Evolutionary conservation across 92 coral and sea anemone species (phyloP), one percentile per base, ranked within the genome.

Genomic region (Umimayanthus kanabou): DNA sequence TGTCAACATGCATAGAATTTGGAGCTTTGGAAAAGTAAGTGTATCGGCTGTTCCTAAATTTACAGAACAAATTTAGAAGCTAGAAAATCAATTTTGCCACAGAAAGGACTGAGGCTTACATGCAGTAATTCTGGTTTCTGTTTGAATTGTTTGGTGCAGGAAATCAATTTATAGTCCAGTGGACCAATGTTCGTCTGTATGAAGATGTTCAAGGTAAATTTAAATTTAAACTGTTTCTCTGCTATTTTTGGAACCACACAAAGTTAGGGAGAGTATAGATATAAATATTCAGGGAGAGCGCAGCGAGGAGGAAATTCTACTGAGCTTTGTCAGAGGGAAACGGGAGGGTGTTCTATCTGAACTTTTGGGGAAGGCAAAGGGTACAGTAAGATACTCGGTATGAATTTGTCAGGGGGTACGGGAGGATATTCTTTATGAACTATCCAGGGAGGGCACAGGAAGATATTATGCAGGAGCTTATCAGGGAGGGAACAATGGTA

Each of bases 121-220:
- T 13, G 18, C 16, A 53, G 58, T 53, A 53, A 53, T 53, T 53
- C 58, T 53, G 58, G 58, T 53, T 53, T 37, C 14, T 77, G 33
- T 57, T 85, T 69, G 9, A 4, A 6, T 47, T 20, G 40, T 85
- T 26, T 47, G 43, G 20, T n/a, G 39, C 55, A 92, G 96, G 92
- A 23, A 79, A 88, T 53, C 90, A 89, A 61, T 94, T 94, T 76
- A 92, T 90, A 29, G 92, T 87, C 30, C 97, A 94, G 82, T 94
- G 97, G 97, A 85, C 91, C 4, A 84, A 84, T n/a, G 87, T 94
- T 43, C 84, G 76, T 74, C 88, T 94, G 2, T 80, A 87, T 72
- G 88, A 89, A 67, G 72, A 89, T 29, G 79, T 89, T 50, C 50
- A 88, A 75, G 93, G 96, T 94, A 89, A 84, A 28, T 81, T 14